Evolutionary conservation across 1,140 invertebrate genomes (phyloP).

Genomic region (Drosophila ogumai): DNA sequence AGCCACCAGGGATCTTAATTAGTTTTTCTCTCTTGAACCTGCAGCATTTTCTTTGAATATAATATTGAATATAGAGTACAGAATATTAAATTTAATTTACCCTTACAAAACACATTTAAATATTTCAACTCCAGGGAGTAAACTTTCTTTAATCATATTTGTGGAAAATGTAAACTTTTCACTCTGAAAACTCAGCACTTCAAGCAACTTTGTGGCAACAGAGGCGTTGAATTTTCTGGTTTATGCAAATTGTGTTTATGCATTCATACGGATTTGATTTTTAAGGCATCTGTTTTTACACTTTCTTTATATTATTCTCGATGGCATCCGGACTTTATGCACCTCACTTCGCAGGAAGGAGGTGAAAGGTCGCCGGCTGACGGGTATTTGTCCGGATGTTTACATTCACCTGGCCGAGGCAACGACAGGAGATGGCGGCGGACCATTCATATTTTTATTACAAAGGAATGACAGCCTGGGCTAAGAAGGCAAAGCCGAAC

Average conservation of each 20-base stretch:
- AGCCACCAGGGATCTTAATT: constrained; percentile 7
- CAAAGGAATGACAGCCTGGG: constrained; percentile 21
- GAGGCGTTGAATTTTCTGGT: constrained; percentile 11
- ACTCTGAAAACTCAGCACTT: neutral
- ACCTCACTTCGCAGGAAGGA: neutral
- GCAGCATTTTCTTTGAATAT: no score
- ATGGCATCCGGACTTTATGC: constrained; percentile 29
- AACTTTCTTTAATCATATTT: neutral
- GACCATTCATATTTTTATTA: constrained; percentile 59
- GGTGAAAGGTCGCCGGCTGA: constrained; percentile 1
- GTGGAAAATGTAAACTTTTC: constrained; percentile 4
- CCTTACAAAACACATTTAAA: neutral
- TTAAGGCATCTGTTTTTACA: constrained; percentile 54
- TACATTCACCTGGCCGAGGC: constrained; percentile 26
- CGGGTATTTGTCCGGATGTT: constrained; percentile 33
- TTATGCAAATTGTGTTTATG: constrained; percentile 49
- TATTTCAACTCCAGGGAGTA: neutral
- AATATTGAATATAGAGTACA: neutral
- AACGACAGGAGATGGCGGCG: constrained; percentile 2
- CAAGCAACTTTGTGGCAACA: constrained; percentile 24
- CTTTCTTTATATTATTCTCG: constrained; percentile 22
- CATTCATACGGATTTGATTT: constrained; percentile 44
- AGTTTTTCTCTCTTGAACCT: neutral
- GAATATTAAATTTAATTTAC: neutral
- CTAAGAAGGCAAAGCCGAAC: constrained; percentile 15